A percentile compares a stretch with the other conserved stretches of the same genome.
phyloP scores from a whole-genome alignment of 92 coral and sea anemone species.

The Porites divaricata region DNA sequence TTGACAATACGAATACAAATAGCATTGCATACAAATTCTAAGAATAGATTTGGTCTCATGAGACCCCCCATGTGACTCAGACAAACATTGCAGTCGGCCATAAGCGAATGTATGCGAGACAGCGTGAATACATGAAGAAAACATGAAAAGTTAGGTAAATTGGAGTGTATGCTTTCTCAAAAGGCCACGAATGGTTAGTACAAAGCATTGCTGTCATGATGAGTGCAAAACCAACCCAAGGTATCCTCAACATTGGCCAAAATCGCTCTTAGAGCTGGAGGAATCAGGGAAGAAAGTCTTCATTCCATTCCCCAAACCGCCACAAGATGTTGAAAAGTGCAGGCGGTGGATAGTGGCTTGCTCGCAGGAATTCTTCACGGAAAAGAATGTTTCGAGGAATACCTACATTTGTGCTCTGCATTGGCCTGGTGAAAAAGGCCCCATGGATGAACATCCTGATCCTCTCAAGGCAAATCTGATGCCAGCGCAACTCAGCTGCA shows the following conservation, averaged over 20 bases:
- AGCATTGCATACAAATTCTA: constrained; percentile 59
- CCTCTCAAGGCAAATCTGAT: constrained; percentile 63
- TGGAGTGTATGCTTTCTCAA: constrained; percentile 35
- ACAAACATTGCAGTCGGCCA: constrained; percentile 42
- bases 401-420: constrained; percentile 72
- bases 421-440: constrained; percentile 69
- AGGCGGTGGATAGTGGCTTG: constrained; percentile 61
- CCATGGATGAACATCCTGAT: constrained; percentile 52
- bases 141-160: constrained; percentile 15
- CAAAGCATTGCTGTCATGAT: constrained; percentile 61
- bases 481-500: constrained; percentile 26
- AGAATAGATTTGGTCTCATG: constrained; percentile 49
- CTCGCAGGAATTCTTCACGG: constrained; percentile 43
- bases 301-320: constrained; percentile 61
- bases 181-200: constrained; percentile 49
- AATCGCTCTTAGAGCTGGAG: constrained; percentile 48
- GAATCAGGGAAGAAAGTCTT: constrained; percentile 56
- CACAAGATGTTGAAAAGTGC: constrained; percentile 57
- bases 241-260: constrained; percentile 46
- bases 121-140: constrained; percentile 23
- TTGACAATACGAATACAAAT: constrained; percentile 40
- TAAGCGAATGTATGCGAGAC: constrained; percentile 19
- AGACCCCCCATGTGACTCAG: constrained; percentile 65
- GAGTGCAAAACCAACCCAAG: constrained; percentile 49
- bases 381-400: constrained; percentile 46